Percentiles rank a stretch among this genome's conserved stretches.
Evolutionary conservation across 2,888 invertebrate genomes (phyloP).

Genomic region (Neoitamus cyanurus): DNA sequence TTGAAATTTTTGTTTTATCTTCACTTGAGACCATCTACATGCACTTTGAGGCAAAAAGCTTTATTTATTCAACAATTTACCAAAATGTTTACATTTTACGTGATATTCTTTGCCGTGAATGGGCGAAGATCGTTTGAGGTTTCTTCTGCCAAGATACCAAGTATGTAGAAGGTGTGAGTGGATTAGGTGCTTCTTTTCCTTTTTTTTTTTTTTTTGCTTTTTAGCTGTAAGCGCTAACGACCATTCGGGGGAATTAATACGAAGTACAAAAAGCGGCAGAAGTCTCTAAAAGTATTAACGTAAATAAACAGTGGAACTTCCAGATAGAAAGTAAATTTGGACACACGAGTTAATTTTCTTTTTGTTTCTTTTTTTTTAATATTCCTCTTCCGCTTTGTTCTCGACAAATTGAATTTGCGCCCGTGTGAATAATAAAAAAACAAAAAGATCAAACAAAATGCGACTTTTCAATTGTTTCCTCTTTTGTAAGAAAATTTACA

Average conservation of each 20-base stretch:
- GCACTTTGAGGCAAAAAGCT: not conserved
- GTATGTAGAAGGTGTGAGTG: not conserved
- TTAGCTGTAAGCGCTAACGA: not conserved
- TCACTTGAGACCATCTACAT: not conserved
- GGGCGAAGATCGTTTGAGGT: not conserved
- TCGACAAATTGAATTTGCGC: not conserved
- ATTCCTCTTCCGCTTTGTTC: not conserved
- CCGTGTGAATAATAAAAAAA: too few species aligned
- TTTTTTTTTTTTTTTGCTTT: too few species aligned
- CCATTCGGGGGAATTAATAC: not conserved
- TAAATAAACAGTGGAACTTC: not conserved
- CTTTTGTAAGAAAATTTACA: too few species aligned
- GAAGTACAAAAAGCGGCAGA: not conserved
- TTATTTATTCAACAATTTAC: constrained; percentile 22
- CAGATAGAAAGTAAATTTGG: not conserved
- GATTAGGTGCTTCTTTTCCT: not conserved
- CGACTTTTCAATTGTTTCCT: not conserved
- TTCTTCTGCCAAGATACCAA: not conserved
- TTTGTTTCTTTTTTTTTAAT: not conserved
- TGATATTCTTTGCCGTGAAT: not conserved
- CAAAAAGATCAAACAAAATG: too few species aligned
- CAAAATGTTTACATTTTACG: constrained; percentile 17
- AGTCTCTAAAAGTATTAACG: not conserved
- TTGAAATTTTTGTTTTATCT: constrained; percentile 12
- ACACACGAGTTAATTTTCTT: too few species aligned